Evolutionary conservation across 2,113 vertebrate species (phyloP).

Genomic region (Talpa occidentalis): DNA sequence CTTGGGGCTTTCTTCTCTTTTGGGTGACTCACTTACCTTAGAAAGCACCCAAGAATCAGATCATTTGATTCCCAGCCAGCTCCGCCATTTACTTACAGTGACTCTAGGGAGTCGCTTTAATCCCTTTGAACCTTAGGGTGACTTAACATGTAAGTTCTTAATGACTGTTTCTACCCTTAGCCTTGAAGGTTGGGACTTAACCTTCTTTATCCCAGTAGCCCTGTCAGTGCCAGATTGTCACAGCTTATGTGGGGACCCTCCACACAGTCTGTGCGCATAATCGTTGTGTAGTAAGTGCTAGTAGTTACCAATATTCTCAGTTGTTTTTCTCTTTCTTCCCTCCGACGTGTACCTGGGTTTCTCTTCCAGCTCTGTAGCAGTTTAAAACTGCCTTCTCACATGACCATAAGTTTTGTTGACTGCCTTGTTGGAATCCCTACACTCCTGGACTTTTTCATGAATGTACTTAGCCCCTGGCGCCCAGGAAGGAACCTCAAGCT

Average conservation of each 20-base stretch:
- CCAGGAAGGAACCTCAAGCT: background rate
- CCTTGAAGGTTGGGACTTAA: background rate
- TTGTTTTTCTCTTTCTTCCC: background rate
- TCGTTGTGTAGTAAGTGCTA: background rate
- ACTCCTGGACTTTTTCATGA: background rate
- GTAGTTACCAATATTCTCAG: background rate
- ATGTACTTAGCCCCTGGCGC: background rate
- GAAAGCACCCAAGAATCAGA: conserved; percentile 33
- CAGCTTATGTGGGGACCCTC: background rate
- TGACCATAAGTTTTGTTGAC: background rate
- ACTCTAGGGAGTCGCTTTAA: conserved; percentile 54
- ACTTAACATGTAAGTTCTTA: conserved; percentile 11
- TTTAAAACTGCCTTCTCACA: background rate
- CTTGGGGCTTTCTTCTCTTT: background rate
- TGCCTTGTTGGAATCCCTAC: background rate
- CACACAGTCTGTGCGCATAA: background rate
- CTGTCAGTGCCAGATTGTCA: background rate
- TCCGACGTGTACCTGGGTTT: background rate
- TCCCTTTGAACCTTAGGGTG: conserved; percentile 53
- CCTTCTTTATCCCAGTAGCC: background rate
- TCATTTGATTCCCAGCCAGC: conserved; percentile 6
- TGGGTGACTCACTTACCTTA: conserved; percentile 44
- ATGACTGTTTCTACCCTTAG: conserved; percentile 24
- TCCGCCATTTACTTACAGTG: background rate
- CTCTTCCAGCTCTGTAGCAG: background rate